Base-by-base conservation (phyloP, 2,113 vertebrate genomes). In the Sylvilagus bachmani region DNA sequence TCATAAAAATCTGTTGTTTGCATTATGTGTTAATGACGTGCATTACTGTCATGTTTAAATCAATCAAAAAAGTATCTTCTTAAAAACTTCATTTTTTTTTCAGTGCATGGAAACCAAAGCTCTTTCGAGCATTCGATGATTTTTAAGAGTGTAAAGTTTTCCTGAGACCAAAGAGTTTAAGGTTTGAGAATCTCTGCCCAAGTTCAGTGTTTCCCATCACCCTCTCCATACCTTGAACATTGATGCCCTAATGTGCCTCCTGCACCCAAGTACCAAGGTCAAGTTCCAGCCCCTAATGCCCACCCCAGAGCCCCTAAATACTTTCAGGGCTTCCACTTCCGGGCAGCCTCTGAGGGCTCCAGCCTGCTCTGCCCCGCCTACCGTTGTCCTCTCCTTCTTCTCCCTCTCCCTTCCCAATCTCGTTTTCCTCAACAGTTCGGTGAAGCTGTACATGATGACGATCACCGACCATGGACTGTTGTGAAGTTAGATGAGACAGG, bases 11-110 rank as follows among this genome's bases (percentile, higher is more conserved):
- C 29, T 71, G 21, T 78, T 74, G 87, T 86, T 86, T 86, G 29
- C 78, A 49, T 92, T 74, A 29, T 38, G 6, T 17, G 25, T 73
- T 85, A 44, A 44, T 44, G 44, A 44, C 7, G 44, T 44, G 44
- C 58, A 51, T 55, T 71, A 82, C 16, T 58, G 3, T 77, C 69
- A 88, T 53, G 77, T 88, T 82, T 29, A 74, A 92, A 55, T n/a
- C 49, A 74, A 75, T 58, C 74, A 77, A 86, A 86, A 93, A n/a
- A 31, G 11, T 85, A 25, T 79, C 83, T 94, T 91, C 36, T 79
- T 7, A 29, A 58, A 44, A 53, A 70, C 53, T 53, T 64, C 9
- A 19, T 75, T 88, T 49, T 82, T 55, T 44, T 55, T 69, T 78
- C 31, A 71, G 36, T 3, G 33, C 44, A 61, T 16, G 36, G 19